These are phyloP conservation scores for Aphelocoma californica DNA, from an alignment of 2,797 vertebrate genomes.

Conservation along the genomic window DNA sequence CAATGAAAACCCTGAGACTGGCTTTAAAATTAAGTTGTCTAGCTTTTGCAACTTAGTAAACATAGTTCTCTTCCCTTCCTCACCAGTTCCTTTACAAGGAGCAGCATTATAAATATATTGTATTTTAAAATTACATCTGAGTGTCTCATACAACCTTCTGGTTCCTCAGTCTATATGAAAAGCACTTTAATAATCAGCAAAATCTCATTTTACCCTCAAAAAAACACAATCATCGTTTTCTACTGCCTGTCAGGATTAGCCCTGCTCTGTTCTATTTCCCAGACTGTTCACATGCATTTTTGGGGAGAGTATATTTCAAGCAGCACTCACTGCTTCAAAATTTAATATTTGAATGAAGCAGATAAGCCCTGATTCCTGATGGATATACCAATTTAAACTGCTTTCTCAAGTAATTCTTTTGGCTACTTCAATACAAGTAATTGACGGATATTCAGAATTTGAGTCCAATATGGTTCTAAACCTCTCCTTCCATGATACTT, in stretches of 20 bases:
- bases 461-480: background rate
- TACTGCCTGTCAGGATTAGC: background rate
- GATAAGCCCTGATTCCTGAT: background rate
- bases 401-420: background rate
- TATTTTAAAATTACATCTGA: background rate
- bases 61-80: background rate
- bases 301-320: background rate
- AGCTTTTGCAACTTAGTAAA: background rate
- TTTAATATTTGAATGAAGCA: background rate
- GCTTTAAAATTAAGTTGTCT: slow-evolving; percentile 17
- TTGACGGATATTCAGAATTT: background rate
- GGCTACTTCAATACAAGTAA: background rate
- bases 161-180: background rate
- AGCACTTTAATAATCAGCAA: background rate
- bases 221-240: background rate
- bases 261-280: background rate
- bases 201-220: background rate
- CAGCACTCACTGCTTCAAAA: background rate
- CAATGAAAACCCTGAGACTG: background rate
- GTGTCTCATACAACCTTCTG: background rate
- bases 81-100: background rate
- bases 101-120: background rate
- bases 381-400: background rate
- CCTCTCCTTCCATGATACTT: background rate
- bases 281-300: background rate